These are phyloP conservation scores for Muntiacus reevesi DNA, from an alignment of 2,113 vertebrate genomes.

Conservation along the genomic window DNA sequence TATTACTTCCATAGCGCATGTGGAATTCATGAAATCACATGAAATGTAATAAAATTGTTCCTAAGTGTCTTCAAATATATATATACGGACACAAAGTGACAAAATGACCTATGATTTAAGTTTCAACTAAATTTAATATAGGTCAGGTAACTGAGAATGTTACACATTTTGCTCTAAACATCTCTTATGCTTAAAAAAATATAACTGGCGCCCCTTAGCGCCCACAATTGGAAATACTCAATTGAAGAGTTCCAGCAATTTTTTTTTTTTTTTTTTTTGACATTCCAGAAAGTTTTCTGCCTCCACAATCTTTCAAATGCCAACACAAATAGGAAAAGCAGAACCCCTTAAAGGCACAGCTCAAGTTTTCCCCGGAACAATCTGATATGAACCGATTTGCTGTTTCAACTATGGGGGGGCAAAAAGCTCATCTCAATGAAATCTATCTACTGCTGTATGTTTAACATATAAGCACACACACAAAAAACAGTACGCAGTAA, in stretches of 20 bases:
- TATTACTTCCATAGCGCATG: neutral
- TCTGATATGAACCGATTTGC: neutral
- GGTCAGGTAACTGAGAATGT: neutral
- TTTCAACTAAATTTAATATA: constrained; percentile 15
- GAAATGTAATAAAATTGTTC: neutral
- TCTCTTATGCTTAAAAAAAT: constrained; percentile 66
- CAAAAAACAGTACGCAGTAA: neutral
- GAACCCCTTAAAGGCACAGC: constrained; percentile 78
- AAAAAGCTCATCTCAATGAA: neutral
- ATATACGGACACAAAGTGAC: neutral
- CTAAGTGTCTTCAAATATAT: neutral
- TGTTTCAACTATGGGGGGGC: accelerated
- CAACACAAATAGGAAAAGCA: constrained; percentile 81
- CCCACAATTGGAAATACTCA: constrained; percentile 73
- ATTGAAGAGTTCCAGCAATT: constrained; percentile 76
- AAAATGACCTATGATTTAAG: neutral
- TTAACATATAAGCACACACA: accelerated
- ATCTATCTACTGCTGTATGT: neutral
- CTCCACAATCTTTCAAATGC: constrained; percentile 80
- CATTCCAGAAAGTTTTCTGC: constrained; percentile 89
- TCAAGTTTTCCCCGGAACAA: constrained; percentile 41
- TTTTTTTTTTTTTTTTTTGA: constrained; percentile 71
- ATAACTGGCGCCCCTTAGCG: constrained; percentile 88
- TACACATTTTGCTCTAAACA: neutral
- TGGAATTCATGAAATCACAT: neutral